phyloP scores from a whole-genome alignment of 1,140 invertebrate species.

The Neotoxoptera formosana region DNA sequence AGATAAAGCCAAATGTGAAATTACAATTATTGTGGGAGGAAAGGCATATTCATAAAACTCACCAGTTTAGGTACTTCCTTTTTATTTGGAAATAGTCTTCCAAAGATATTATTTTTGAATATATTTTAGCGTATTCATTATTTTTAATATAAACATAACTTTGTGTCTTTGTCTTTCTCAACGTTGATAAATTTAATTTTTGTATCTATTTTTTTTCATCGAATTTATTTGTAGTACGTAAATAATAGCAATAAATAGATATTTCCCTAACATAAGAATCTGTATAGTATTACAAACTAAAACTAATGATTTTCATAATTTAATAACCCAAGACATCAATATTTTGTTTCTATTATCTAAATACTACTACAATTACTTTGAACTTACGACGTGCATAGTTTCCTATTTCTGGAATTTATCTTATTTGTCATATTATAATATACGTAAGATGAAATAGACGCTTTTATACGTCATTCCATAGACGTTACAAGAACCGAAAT shows the following conservation, averaged over 20 bases:
- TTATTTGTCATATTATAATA: neutral
- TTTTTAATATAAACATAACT: neutral
- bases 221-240: neutral
- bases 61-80: neutral
- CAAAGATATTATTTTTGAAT: neutral
- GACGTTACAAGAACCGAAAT: neutral
- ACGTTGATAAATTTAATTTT: neutral
- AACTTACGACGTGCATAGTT: neutral
- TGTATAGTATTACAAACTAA: neutral
- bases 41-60: neutral
- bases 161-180: neutral
- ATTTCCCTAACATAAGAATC: neutral
- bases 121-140: neutral
- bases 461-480: neutral
- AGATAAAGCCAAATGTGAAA: neutral
- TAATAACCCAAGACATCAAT: neutral
- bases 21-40: neutral
- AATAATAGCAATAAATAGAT: neutral
- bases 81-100: neutral
- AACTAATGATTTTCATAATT: neutral
- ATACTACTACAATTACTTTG: neutral
- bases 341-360: neutral
- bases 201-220: neutral
- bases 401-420: neutral
- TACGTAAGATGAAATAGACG: neutral